Conservation (phyloP, 1,140 invertebrate genomes). For the Sinonovacula constricta region DNA sequence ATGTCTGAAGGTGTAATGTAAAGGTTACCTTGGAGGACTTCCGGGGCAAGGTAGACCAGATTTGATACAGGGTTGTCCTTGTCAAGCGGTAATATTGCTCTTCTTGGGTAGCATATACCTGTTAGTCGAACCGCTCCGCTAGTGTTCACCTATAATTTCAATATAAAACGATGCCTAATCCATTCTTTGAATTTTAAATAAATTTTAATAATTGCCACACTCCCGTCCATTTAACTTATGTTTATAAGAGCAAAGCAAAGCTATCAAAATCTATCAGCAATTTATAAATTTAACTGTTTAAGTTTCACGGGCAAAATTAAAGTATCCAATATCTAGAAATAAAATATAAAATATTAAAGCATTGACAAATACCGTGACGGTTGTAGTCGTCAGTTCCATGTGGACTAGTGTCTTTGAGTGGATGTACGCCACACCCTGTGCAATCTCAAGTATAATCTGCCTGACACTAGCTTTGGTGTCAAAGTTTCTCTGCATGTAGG, state of each 20-base stretch:
- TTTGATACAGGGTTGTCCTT: slow-evolving; percentile 3
- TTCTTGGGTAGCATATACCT: slow-evolving; percentile 26
- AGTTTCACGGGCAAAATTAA: background rate
- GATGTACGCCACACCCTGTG: slow-evolving; percentile 3
- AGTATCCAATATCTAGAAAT: background rate
- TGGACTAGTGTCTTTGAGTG: slow-evolving; percentile 38
- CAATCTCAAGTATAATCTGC: background rate
- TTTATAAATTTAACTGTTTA: background rate
- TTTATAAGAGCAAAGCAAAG: background rate
- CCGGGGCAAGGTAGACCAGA: slow-evolving; percentile 35
- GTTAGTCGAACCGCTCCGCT: slow-evolving; percentile 26
- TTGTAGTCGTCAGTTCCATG: slow-evolving; percentile 25
- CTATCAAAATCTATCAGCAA: no score
- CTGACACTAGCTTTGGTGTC: background rate
- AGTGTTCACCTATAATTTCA: slow-evolving; percentile 15
- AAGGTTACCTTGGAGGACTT: slow-evolving; percentile 20
- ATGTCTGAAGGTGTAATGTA: slow-evolving; percentile 32
- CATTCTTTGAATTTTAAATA: background rate
- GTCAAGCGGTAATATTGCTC: slow-evolving; percentile 18
- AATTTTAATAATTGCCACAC: background rate
- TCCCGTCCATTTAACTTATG: background rate
- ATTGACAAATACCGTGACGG: slow-evolving; percentile 40
- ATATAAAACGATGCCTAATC: no score
- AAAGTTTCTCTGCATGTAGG: background rate
- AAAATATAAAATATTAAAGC: background rate